Percentiles rank a stretch among this genome's conserved stretches.
Conservation (phyloP, 2,888 invertebrate genomes). For the Euproctis similis region DNA sequence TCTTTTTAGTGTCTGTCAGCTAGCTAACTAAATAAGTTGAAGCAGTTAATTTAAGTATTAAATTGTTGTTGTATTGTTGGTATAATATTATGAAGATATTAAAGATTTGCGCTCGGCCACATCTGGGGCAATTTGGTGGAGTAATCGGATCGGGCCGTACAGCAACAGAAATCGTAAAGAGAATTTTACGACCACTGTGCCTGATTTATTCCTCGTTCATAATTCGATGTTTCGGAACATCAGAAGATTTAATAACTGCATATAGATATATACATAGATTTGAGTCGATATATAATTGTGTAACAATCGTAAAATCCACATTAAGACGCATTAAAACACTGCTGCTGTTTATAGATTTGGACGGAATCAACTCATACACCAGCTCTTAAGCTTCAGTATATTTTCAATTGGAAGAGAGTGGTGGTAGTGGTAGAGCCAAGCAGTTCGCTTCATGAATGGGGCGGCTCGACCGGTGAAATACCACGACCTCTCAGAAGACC, state of each 20-base stretch:
- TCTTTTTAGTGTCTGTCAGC: too few species aligned
- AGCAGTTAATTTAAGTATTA: too few species aligned
- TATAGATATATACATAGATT: slow-evolving; percentile 72
- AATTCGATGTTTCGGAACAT: slow-evolving; percentile 73
- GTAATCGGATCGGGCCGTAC: slow-evolving; percentile 54
- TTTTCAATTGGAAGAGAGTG: too few species aligned
- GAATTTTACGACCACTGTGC: slow-evolving; percentile 66
- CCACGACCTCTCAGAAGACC: too few species aligned
- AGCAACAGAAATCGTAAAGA: slow-evolving; percentile 71
- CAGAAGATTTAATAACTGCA: slow-evolving; percentile 69
- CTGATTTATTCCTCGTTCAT: slow-evolving; percentile 74
- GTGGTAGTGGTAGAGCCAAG: too few species aligned
- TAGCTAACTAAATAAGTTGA: too few species aligned
- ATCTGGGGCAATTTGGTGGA: slow-evolving; percentile 63
- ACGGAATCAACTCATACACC: slow-evolving; percentile 54
- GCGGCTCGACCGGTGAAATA: too few species aligned
- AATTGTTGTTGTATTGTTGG: too few species aligned
- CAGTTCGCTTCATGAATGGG: too few species aligned
- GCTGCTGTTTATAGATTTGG: slow-evolving; percentile 48
- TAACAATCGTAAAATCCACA: slow-evolving; percentile 74
- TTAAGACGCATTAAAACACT: slow-evolving; percentile 71
- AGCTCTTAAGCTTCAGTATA: slow-evolving; percentile 70
- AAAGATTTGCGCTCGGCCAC: slow-evolving; percentile 50
- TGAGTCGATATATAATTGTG: slow-evolving; percentile 70
- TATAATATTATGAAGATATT: slow-evolving; percentile 37